These are phyloP conservation scores for Zaprionus nigranus DNA, from an alignment of 1,140 invertebrate genomes.

Conservation along the genomic window DNA sequence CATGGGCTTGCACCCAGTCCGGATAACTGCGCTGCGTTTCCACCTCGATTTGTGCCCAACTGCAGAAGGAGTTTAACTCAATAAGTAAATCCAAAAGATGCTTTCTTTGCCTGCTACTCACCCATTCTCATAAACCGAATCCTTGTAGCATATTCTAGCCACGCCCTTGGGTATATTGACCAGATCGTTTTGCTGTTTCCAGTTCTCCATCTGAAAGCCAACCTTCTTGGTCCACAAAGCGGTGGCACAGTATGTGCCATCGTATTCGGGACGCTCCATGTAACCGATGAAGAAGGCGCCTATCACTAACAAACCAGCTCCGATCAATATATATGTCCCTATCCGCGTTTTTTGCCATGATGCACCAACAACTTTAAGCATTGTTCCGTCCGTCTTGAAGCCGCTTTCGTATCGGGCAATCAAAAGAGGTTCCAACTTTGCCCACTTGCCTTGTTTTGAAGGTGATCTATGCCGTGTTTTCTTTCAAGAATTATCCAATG, in stretches of 20 bases:
- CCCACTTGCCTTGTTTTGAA: background rate
- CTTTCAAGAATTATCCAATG: constrained; percentile 1
- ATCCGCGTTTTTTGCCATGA: constrained; percentile 91
- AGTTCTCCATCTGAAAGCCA: constrained; percentile 89
- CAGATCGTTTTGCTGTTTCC: constrained; percentile 91
- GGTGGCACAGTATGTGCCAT: constrained; percentile 89
- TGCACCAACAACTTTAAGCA: constrained; percentile 91
- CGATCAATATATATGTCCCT: constrained; percentile 88
- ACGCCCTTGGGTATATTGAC: constrained; percentile 87
- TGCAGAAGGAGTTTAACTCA: constrained; percentile 60
- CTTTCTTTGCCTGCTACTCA: constrained; percentile 71
- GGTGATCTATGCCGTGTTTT: background rate
- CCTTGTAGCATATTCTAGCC: constrained; percentile 89
- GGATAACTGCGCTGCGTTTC: constrained; percentile 89
- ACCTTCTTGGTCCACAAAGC: constrained; percentile 88
- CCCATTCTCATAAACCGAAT: constrained; percentile 88
- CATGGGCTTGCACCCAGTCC: constrained; percentile 92
- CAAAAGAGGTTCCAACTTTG: constrained; percentile 6
- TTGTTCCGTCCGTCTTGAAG: constrained; percentile 84
- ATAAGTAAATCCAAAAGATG: background rate
- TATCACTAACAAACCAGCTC: constrained; percentile 88
- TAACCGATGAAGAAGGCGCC: constrained; percentile 88
- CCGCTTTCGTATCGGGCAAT: constrained; percentile 12
- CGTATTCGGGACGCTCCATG: constrained; percentile 88
- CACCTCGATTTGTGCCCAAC: constrained; percentile 92